Evolutionary conservation across 2,797 vertebrate species (phyloP).

Genomic region (Cygnus olor): DNA sequence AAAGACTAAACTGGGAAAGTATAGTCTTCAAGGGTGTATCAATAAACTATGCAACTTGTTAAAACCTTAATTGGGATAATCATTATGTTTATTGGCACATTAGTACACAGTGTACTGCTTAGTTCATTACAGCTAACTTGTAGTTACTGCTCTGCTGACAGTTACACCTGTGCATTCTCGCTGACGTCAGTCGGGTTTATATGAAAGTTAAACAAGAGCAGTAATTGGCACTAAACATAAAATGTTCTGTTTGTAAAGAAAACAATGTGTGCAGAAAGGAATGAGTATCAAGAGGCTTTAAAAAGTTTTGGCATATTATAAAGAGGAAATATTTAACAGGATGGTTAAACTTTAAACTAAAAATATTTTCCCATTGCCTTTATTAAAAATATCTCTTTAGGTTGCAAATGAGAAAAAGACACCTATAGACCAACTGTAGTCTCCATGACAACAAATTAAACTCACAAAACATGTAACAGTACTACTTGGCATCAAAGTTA

Average conservation of each 20-base stretch:
- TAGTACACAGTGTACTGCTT: not conserved
- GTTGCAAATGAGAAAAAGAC: conserved; percentile 34
- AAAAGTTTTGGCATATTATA: conserved; percentile 22
- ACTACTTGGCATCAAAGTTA: not conserved
- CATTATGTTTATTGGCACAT: not conserved
- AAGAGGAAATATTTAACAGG: conserved; percentile 33
- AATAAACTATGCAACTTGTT: not conserved
- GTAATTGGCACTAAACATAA: conserved; percentile 18
- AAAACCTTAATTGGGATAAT: not conserved
- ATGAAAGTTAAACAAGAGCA: conserved; percentile 27
- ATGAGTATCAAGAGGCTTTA: conserved; percentile 32
- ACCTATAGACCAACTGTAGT: conserved; percentile 3
- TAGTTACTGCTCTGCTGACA: not conserved
- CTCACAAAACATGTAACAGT: not conserved
- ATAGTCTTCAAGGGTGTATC: not conserved
- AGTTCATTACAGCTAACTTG: not conserved
- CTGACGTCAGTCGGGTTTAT: not conserved
- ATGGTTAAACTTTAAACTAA: conserved; percentile 37
- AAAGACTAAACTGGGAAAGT: not conserved
- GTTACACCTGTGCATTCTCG: not conserved
- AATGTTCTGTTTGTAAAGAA: conserved; percentile 60
- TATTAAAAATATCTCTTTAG: conserved; percentile 37
- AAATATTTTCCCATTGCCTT: not conserved
- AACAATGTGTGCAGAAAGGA: conserved; percentile 49
- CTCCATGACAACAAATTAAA: conserved; percentile 18